phyloP scores from a whole-genome alignment of 2,888 invertebrate genomes.

The Sabatieria punctata region DNA sequence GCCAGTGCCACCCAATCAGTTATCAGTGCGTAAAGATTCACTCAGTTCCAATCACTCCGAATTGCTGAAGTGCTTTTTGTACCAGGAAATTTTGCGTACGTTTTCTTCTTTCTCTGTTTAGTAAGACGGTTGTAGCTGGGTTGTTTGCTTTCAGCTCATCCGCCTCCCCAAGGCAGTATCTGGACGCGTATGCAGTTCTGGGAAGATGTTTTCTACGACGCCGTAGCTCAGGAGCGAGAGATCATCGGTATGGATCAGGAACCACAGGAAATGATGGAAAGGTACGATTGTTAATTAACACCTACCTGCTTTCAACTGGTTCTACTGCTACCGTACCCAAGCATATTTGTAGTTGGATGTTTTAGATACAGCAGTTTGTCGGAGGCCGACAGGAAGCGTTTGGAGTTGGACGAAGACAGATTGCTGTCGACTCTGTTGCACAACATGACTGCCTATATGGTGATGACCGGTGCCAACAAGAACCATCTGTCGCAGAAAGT shows the following conservation, averaged over 20 bases:
- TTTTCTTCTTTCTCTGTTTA: too few species aligned
- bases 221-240: conserved; percentile 88
- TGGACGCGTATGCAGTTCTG: conserved; percentile 99
- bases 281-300: conserved; percentile 36
- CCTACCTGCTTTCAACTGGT: neutral
- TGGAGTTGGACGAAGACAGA: conserved; percentile 95
- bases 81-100: too few species aligned
- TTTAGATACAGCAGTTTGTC: conserved; percentile 21
- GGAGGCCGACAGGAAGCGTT: conserved; percentile 48
- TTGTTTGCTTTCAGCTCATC: too few species aligned
- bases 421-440: conserved; percentile 83
- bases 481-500: conserved; percentile 45
- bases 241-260: conserved; percentile 99
- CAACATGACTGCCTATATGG: conserved; percentile 84
- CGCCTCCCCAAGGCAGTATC: too few species aligned
- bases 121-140: too few species aligned
- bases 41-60: too few species aligned
- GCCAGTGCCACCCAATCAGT: too few species aligned
- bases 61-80: too few species aligned
- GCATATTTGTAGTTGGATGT: neutral
- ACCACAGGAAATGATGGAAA: conserved; percentile 95
- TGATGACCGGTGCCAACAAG: conserved; percentile 37
- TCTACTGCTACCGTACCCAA: neutral
- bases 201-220: conserved; percentile 97
- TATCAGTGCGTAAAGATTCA: too few species aligned